Evolutionary conservation across 2,797 vertebrate genomes (phyloP).

Genomic region (Balearica regulorum): DNA sequence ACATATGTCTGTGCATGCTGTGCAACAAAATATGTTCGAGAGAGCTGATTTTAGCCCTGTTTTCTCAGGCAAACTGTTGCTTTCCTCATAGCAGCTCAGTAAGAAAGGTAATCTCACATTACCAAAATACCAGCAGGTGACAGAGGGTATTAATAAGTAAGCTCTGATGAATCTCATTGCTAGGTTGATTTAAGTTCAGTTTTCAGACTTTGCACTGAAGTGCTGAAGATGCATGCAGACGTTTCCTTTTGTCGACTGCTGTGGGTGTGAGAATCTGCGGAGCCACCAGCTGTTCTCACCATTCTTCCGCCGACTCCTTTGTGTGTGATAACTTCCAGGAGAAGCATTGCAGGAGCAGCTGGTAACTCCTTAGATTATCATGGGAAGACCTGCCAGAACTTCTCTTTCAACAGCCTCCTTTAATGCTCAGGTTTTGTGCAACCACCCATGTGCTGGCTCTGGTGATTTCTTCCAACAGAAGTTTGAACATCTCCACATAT

Average conservation of each 20-base stretch:
- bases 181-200: background rate
- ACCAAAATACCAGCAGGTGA: background rate
- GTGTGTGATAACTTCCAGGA: background rate
- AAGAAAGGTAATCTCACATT: background rate
- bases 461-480: background rate
- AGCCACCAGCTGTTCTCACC: conserved; percentile 19
- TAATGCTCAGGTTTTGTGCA: background rate
- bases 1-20: background rate
- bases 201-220: background rate
- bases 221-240: background rate
- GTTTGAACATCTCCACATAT: background rate
- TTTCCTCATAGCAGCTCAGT: background rate
- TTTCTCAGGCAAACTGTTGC: background rate
- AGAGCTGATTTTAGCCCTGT: background rate
- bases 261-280: background rate
- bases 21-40: background rate
- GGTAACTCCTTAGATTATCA: background rate
- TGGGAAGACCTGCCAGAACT: background rate
- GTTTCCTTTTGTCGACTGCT: background rate
- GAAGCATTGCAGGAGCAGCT: conserved; percentile 7
- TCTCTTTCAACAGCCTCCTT: background rate
- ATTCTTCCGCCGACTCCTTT: background rate
- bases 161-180: background rate
- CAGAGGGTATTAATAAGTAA: background rate
- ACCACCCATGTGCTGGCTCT: background rate